phyloP scores from a whole-genome alignment of 2,113 vertebrate genomes.

The Neogale vison region DNA sequence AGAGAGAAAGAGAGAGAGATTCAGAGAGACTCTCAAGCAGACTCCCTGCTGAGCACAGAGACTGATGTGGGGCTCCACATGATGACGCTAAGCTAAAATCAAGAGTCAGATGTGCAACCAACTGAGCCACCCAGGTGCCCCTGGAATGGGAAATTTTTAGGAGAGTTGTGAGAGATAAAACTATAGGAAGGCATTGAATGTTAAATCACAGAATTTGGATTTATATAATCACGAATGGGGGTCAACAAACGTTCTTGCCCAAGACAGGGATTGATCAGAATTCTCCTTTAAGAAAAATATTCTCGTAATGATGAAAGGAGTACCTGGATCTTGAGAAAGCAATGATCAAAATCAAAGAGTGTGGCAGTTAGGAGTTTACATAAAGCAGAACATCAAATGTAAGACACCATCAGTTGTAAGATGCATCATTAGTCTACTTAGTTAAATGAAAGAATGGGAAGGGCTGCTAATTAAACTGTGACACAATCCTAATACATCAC shows the following conservation, averaged over 20 bases:
- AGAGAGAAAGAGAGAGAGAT: background rate
- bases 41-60: background rate
- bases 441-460: background rate
- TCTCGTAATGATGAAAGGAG: background rate
- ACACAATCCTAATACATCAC: background rate
- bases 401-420: background rate
- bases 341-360: background rate
- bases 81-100: background rate
- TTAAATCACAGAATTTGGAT: background rate
- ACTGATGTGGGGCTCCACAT: background rate
- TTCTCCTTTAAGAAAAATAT: background rate
- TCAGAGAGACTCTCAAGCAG: background rate
- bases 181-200: background rate
- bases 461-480: background rate
- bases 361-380: background rate
- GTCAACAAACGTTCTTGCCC: background rate
- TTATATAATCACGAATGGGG: background rate
- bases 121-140: background rate
- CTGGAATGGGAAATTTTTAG: background rate
- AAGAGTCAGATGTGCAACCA: background rate
- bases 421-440: background rate
- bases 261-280: background rate
- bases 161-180: background rate
- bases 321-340: background rate
- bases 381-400: background rate